A percentile compares a stretch with the other conserved stretches of the same genome.
Conservation (phyloP, 53 echinoderm and acorn worm genomes). For the Pentamera pediparva region DNA sequence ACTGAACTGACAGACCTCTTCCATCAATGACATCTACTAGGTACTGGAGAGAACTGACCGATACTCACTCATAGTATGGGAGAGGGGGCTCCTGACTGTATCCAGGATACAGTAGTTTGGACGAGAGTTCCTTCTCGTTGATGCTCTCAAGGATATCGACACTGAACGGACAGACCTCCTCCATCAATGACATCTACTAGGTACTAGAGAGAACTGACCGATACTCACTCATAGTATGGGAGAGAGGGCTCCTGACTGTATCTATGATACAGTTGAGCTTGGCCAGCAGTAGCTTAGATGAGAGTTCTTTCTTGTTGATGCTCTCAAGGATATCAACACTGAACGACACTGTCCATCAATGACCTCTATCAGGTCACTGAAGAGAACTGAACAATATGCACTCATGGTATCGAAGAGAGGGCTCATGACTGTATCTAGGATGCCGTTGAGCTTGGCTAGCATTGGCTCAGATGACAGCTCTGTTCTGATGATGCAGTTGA, state of each 20-base stretch:
- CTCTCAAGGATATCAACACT: slow-evolving; percentile 70
- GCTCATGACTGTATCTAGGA: slow-evolving; percentile 75
- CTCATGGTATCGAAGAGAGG: slow-evolving; percentile 68
- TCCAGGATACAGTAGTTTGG: slow-evolving; percentile 75
- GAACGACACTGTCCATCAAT: no score
- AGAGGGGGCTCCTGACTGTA: slow-evolving; percentile 77
- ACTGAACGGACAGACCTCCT: slow-evolving; percentile 79
- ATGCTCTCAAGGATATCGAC: slow-evolving; percentile 76
- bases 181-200: no score
- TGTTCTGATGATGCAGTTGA: no score
- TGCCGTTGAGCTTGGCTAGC: slow-evolving; percentile 72
- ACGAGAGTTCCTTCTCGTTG: slow-evolving; percentile 29
- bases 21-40: no score
- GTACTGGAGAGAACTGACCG: background rate
- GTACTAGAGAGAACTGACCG: background rate
- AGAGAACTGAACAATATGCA: slow-evolving; percentile 43
- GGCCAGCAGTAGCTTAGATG: slow-evolving; percentile 46
- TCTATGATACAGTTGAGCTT: slow-evolving; percentile 83
- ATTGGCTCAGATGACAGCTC: no score
- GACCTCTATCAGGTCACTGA: no score
- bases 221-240: slow-evolving; percentile 60
- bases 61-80: slow-evolving; percentile 60
- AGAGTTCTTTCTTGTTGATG: slow-evolving; percentile 44
- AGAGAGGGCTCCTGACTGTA: slow-evolving; percentile 81
- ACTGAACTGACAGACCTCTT: no score